A percentile compares a stretch with the other conserved stretches of the same genome.
phyloP scores from a whole-genome alignment of 2,888 invertebrate genomes.

The Cybosia mesomella region DNA sequence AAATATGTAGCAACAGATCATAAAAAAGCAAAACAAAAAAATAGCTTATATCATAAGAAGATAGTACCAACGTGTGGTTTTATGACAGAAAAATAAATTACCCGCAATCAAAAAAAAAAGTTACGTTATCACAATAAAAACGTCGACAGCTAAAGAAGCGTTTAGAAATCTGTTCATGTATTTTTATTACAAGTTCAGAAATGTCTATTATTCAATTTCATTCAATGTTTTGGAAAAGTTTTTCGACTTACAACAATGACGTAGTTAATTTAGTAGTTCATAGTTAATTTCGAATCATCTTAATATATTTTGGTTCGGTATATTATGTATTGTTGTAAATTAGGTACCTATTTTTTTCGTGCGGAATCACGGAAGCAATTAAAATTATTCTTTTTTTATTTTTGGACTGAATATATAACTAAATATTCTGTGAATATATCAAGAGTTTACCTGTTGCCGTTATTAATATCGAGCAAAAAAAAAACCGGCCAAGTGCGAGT shows the following conservation, averaged over 20 bases:
- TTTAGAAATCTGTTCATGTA: constrained; percentile 16
- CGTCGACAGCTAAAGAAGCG: constrained; percentile 30
- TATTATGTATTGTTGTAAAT: too few species aligned
- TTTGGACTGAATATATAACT: too few species aligned
- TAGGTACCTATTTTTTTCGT: too few species aligned
- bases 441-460: too few species aligned
- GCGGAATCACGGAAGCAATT: too few species aligned
- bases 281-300: neutral
- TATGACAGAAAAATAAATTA: constrained; percentile 27
- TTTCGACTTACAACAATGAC: neutral
- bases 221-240: neutral
- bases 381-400: too few species aligned
- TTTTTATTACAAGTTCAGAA: neutral
- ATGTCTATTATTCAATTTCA: neutral
- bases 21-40: constrained; percentile 32
- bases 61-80: constrained; percentile 16
- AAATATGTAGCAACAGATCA: constrained; percentile 41
- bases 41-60: constrained; percentile 41
- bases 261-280: neutral
- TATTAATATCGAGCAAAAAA: too few species aligned
- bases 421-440: too few species aligned
- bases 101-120: constrained; percentile 37
- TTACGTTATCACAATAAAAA: neutral
- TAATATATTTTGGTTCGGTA: neutral
- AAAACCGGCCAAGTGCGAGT: too few species aligned